Evolutionary conservation across 2,113 vertebrate species (phyloP), one percentile per base, ranked within the genome.

Genomic region (Corythoichthys haematopterus): DNA sequence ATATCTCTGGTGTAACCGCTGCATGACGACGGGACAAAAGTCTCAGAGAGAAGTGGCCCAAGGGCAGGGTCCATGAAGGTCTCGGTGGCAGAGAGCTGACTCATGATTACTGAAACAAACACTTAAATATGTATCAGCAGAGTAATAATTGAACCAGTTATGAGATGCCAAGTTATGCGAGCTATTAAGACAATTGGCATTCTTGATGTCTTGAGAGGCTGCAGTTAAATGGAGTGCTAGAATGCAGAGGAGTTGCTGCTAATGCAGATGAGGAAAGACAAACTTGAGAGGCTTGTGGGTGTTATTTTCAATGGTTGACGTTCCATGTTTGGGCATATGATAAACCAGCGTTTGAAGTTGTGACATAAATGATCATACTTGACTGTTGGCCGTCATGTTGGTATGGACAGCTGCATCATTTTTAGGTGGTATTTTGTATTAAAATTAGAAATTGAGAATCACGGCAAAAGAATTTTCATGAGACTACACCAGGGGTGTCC

Each of bases 181-280:
- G 60, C 40, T 62, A 62, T 62, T 62, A 62, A 62, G 60, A 46
- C 28, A 62, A 62, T 62, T 62, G 40, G 20, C 43, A 46, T 46
- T 16, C 40, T 62, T 62, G 60, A 46, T 62, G 40, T 40, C 40
- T 62, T 28, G 60, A 62, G 60, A 62, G n/a, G 60, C 60, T 46
- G 60, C 10, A 43, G 40, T 62, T 62, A 46, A 62, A 62, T 62
- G 60, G 60, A 62, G 60, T 62, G 40, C 40, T 62, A 62, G 40
- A 62, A 62, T 62, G 37, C 38, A 20, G 10, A 16, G 38, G 59
- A 43, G 59, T 61, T 43, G 59, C 40, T 14, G 60, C 43, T 62
- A 62, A 62, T 62, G 40, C 40, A 33, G 43, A 46, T 33, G 20
- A 46, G 60, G 5, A 62, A n/a, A n/a, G n/a, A n/a, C 28, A 28